Evolutionary conservation across 2,113 vertebrate genomes (phyloP).

Genomic region (Aix galericulata): DNA sequence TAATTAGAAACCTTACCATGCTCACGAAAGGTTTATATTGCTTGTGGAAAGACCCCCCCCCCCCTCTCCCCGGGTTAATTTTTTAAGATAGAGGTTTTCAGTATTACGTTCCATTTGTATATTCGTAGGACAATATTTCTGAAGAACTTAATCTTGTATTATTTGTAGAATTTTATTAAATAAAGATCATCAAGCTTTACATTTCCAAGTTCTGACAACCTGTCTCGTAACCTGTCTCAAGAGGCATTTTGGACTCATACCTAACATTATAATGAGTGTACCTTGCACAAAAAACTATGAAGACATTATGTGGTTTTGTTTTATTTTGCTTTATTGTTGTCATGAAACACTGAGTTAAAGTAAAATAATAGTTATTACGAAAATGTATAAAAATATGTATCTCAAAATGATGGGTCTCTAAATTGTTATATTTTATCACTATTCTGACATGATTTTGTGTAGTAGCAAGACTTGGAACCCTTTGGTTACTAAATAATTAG

Average conservation of each 20-base stretch:
- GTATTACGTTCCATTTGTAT: neutral
- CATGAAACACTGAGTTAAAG: neutral
- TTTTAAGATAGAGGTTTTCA: neutral
- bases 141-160: neutral
- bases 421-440: neutral
- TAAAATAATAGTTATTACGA: neutral
- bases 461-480: neutral
- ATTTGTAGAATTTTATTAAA: neutral
- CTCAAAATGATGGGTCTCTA: neutral
- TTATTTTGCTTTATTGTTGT: neutral
- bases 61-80: too few relatives aligned
- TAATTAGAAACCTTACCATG: neutral
- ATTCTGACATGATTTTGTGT: neutral
- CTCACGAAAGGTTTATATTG: neutral
- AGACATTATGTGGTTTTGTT: rapidly evolving
- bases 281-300: neutral
- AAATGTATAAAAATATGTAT: neutral
- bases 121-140: neutral
- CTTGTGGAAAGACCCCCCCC: neutral
- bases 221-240: neutral
- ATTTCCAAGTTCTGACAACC: neutral
- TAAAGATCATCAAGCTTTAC: neutral
- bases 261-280: neutral
- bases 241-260: neutral
- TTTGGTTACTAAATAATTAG: neutral